Conservation (phyloP, 2,888 invertebrate species). For the Temnothorax rugatulus region DNA sequence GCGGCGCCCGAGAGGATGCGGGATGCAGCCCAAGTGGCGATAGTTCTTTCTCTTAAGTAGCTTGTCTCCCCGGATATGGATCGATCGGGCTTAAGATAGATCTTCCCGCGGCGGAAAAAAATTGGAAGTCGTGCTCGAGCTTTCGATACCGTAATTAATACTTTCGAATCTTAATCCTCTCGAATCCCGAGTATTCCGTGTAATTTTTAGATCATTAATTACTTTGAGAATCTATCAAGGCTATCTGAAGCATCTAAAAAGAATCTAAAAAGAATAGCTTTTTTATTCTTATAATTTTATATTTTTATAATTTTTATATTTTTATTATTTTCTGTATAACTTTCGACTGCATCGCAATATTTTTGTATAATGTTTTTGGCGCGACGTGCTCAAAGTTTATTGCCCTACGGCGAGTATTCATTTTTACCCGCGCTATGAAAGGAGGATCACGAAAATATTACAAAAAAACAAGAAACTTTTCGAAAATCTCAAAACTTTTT, state of each 20-base stretch:
- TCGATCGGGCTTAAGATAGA: background rate
- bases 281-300: background rate
- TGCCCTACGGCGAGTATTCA: slow-evolving; percentile 3
- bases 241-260: background rate
- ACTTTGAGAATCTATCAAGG: background rate
- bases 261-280: background rate
- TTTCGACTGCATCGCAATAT: background rate
- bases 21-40: background rate
- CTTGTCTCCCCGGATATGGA: slow-evolving; percentile 1
- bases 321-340: background rate
- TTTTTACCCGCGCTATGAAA: background rate
- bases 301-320: slow-evolving; percentile 6
- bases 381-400: background rate
- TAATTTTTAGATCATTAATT: background rate
- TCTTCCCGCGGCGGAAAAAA: background rate
- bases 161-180: background rate
- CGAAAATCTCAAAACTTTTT: background rate
- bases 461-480: background rate
- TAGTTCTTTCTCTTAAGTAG: slow-evolving; percentile 27
- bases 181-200: background rate
- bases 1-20: slow-evolving; percentile 48
- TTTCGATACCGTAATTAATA: background rate
- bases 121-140: background rate
- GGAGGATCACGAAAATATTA: background rate
- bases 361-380: background rate